A percentile compares a stretch with the other conserved stretches of the same genome.
Conservation (phyloP, 2,113 vertebrate species). For the Eulacestoma nigropectus region DNA sequence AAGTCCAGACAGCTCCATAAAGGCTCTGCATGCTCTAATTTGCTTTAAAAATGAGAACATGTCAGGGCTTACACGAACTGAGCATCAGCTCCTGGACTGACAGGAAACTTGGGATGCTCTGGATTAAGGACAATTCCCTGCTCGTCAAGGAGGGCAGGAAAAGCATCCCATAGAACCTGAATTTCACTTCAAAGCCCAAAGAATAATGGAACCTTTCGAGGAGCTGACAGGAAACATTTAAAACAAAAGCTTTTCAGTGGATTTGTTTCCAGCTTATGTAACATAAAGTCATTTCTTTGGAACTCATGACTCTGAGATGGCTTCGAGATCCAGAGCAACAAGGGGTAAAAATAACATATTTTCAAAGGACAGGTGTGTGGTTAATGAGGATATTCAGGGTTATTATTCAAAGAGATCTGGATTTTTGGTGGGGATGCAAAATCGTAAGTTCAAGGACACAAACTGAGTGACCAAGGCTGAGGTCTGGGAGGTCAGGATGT, state of each 20-base stretch:
- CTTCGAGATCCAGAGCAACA: background rate
- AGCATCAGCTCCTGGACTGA: background rate
- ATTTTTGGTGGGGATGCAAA: background rate
- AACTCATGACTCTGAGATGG: background rate
- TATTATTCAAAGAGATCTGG: background rate
- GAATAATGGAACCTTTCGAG: background rate
- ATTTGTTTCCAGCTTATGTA: background rate
- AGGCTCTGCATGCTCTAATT: background rate
- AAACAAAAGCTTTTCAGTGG: constrained; percentile 24
- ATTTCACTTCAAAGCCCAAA: background rate
- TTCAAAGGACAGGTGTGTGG: background rate
- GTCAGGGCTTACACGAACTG: background rate
- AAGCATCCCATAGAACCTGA: background rate
- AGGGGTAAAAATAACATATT: background rate
- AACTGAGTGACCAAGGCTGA: background rate
- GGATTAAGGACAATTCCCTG: background rate
- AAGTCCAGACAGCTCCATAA: background rate
- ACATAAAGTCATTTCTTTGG: background rate
- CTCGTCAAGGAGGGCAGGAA: background rate
- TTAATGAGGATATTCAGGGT: background rate
- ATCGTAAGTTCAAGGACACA: background rate
- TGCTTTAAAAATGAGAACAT: background rate
- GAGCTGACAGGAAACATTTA: background rate
- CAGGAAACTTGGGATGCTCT: background rate
- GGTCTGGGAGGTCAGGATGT: background rate